Base-by-base conservation (phyloP, 2,797 vertebrate species). In the Falco concolor region DNA sequence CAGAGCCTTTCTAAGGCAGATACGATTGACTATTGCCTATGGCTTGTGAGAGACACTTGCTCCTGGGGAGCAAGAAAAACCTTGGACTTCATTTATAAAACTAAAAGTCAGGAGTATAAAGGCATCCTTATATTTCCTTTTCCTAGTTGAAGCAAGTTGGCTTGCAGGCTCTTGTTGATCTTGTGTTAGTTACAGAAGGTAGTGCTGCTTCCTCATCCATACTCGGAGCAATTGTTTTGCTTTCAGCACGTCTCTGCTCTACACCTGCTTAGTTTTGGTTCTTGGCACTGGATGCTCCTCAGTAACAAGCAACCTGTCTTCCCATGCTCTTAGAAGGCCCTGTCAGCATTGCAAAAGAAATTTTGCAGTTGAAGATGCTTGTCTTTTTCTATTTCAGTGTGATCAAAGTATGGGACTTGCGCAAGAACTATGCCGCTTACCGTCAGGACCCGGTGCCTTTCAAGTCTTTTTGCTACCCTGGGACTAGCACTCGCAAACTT, bases 351-450 rank as follows among this genome's bases (percentile, higher is more conserved):
- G 54, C 40, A 45, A 45, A 84, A 52, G 42, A 53, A 16, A 76
- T 78, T 5, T 78, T 49, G 34, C 44, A 87, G 68, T 52, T 74
- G 52, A 40, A 84, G n/a, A 36, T 19, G 1, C 42, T 87, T 2
- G 18, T 86, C 57, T n/a, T 90, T 82, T 93, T 97, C 75, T 70
- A 4, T 97, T 98, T 59, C 97, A 99, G 99, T 32, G 98, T 98
- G 42, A 98, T 99, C 95, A 99, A 99, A 96, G 97, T 99, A 74
- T 99, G 99, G 99, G 99, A 99, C 97, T 94, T 99, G 83, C 98
- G 99, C 82, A 99, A 99, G 96, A 99, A 98, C 97, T 99, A 99
- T 47, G 98, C 98, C 0, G 76, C 97, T 4, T 98, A 98, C 89
- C 98, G 98, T 13, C 99, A 99, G 44, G 99, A 99, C 70, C 99